Base-by-base conservation (phyloP, 30 jellyfish, hydroid and myxozoan species). In the Turritopsis rubra region DNA sequence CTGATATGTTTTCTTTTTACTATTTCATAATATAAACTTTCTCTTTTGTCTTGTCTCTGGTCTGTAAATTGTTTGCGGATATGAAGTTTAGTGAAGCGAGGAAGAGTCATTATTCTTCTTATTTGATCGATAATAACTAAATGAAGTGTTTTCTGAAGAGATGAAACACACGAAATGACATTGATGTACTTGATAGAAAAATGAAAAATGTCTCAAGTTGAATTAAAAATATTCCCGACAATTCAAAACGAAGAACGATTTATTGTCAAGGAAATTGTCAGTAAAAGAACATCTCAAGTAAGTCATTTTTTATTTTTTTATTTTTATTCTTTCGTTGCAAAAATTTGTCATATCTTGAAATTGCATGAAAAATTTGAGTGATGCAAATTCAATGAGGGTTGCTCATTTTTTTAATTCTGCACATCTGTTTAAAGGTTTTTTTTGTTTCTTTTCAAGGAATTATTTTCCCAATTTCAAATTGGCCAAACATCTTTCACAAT, bases 1-100 rank as follows among this genome's bases (percentile, higher is more conserved):
- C 60, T 41, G 60, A 13, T 41, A 13, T 41, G 60, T 41, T 41
- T 41, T 41, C 60, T 41, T 41, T 41, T 41, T 41, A 13, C 60
- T 41, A 41, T 41, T 41, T 41, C 60, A 41, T 41, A 41, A 68
- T 23, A 68, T 68, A 68, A 68, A 68, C 77, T 68, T 68, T 68
- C 77, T 68, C 30, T 68, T 68, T 74, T 74, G 82, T 24, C 60
- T 24, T 22, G 28, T 74, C 28, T 74, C 82, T 74, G 82, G 82
- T 74, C 82, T 74, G 82, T 74, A 29, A 74, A 74, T 74, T 74
- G 65, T n/a, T 74, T 74, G 65, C 82, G 82, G 82, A 74, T 74
- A 74, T 74, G 65, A 29, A 23, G 65, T 24, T 74, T 23, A 29
- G 54, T 74, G 82, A 74, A 74, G 82, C 82, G 82, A 74, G 82